Evolutionary conservation across 1,140 invertebrate genomes (phyloP).

Genomic region (Orchesella cincta): DNA sequence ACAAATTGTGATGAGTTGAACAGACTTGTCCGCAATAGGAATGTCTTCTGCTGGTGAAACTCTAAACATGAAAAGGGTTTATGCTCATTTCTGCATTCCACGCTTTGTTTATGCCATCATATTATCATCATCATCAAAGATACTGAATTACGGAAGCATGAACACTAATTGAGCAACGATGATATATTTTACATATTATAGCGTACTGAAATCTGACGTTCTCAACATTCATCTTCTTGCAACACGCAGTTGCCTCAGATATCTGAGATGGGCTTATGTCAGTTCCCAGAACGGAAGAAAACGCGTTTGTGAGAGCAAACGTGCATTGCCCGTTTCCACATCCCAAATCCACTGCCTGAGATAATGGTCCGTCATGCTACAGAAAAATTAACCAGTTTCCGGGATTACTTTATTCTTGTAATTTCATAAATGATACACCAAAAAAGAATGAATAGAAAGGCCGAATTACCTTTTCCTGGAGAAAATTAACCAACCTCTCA

Average conservation of each 20-base stretch:
- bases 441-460: neutral
- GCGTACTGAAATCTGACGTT: constrained; percentile 38
- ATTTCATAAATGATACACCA: neutral
- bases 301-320: constrained; percentile 54
- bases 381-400: constrained; percentile 16
- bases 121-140: neutral
- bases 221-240: neutral
- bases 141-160: too few relatives aligned
- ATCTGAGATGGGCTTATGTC: constrained; percentile 57
- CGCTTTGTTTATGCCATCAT: too few relatives aligned
- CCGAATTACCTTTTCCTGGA: constrained; percentile 51
- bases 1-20: constrained; percentile 57
- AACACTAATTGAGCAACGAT: neutral
- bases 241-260: constrained; percentile 51
- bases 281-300: constrained; percentile 56
- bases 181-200: too few relatives aligned
- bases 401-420: neutral
- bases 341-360: constrained; percentile 32
- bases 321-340: constrained; percentile 59
- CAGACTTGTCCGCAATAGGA: constrained; percentile 55
- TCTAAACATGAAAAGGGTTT: constrained; percentile 29
- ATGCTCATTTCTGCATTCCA: neutral
- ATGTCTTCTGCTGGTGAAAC: constrained; percentile 48
- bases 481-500: constrained; percentile 52
- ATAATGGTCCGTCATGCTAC: constrained; percentile 37